Evolutionary conservation across 2,797 vertebrate genomes (phyloP).

Genomic region (Otus scops): DNA sequence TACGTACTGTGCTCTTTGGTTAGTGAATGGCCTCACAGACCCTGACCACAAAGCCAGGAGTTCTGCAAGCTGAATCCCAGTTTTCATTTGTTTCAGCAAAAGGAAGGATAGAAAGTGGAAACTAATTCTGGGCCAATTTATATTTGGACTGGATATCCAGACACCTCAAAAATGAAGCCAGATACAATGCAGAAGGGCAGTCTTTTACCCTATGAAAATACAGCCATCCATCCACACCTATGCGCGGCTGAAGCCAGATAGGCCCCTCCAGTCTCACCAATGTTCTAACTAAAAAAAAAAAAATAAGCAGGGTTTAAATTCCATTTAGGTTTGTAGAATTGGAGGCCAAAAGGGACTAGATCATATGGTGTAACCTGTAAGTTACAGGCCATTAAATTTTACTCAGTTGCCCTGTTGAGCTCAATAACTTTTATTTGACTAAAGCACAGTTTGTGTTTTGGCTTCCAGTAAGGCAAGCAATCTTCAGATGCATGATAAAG

Average conservation of each 20-base stretch:
- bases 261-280: constrained; percentile 25
- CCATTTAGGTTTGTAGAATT: constrained; percentile 20
- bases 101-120: constrained; percentile 47
- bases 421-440: constrained; percentile 48
- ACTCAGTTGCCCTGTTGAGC: constrained; percentile 34
- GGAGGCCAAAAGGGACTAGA: constrained; percentile 43
- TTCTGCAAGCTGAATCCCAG: neutral
- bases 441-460: neutral
- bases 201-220: constrained; percentile 10
- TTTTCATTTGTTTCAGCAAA: constrained; percentile 21
- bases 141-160: constrained; percentile 39
- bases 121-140: constrained; percentile 10
- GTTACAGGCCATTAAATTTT: constrained; percentile 51
- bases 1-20: neutral
- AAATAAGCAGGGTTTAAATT: neutral
- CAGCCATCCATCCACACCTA: neutral
- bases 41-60: neutral
- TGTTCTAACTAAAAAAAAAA: constrained; percentile 17
- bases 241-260: neutral
- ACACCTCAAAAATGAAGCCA: constrained; percentile 30
- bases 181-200: constrained; percentile 31
- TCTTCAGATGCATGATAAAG: neutral
- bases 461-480: neutral
- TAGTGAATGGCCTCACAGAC: neutral
- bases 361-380: constrained; percentile 23